A percentile compares a stretch with the other conserved stretches of the same genome.
These are phyloP conservation scores for Rhopalosiphum nymphaeae DNA, from an alignment of 2,888 invertebrate species.

Conservation along the genomic window DNA sequence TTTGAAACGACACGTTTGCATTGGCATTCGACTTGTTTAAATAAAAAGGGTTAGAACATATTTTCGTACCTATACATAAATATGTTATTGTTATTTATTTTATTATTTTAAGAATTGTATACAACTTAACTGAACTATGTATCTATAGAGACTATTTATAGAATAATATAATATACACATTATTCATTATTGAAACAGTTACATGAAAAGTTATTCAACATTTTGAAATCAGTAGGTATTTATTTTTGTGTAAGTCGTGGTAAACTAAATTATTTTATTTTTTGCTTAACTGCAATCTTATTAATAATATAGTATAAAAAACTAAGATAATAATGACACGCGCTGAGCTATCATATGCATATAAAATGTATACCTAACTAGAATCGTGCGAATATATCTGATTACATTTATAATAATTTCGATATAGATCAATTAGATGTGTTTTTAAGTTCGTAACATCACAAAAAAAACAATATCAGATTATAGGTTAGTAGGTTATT, in stretches of 20 bases:
- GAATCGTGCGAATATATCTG: background rate
- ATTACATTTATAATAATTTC: background rate
- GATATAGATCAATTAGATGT: background rate
- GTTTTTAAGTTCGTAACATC: background rate
- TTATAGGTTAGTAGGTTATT: background rate
- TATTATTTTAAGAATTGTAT: background rate
- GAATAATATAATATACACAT: background rate
- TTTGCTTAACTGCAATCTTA: background rate
- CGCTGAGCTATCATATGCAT: background rate
- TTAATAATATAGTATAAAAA: background rate
- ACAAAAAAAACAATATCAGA: background rate
- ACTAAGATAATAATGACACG: background rate
- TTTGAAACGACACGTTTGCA: background rate
- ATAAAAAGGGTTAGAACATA: background rate
- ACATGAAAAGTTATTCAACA: background rate
- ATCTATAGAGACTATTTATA: background rate
- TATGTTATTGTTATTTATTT: background rate
- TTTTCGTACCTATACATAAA: background rate
- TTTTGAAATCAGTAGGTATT: background rate
- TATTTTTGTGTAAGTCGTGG: background rate
- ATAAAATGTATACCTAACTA: background rate
- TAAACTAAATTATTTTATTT: background rate
- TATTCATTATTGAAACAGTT: background rate
- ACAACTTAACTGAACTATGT: background rate
- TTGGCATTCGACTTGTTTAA: background rate